Conservation (phyloP, 2,113 vertebrate species). For the Lucifuga dentata region DNA sequence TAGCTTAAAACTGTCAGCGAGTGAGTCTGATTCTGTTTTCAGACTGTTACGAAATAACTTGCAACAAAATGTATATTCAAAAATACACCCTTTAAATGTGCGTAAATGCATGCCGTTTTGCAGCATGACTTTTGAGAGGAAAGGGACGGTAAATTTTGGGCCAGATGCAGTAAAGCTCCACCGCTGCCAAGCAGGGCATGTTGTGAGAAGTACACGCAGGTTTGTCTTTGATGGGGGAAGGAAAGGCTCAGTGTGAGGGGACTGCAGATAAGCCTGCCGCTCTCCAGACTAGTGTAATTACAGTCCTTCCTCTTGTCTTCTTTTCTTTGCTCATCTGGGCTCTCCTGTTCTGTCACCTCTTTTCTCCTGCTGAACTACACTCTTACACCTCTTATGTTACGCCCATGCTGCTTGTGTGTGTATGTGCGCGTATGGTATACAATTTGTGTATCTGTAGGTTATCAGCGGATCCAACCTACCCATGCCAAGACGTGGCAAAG, state of each 20-base stretch:
- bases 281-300: constrained; percentile 55
- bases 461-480: constrained; percentile 87
- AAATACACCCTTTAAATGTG: too few species aligned
- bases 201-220: constrained; percentile 69
- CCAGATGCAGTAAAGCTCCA: constrained; percentile 53
- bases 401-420: not conserved
- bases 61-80: too few species aligned
- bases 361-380: not conserved
- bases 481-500: constrained; percentile 71
- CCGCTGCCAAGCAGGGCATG: constrained; percentile 54
- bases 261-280: constrained; percentile 63
- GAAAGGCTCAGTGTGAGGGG: constrained; percentile 49
- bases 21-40: constrained; percentile 1
- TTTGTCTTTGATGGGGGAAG: constrained; percentile 71
- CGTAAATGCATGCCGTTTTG: constrained; percentile 8
- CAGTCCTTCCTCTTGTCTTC: constrained; percentile 6
- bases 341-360: not conserved
- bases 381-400: not conserved
- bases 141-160: constrained; percentile 35
- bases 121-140: constrained; percentile 14
- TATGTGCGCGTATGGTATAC: constrained; percentile 11
- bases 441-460: constrained; percentile 76
- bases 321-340: not conserved
- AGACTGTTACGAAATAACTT: constrained; percentile 33
- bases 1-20: constrained; percentile 45